phyloP scores from a whole-genome alignment of 2,797 vertebrate genomes.

The Distichodus sexfasciatus region DNA sequence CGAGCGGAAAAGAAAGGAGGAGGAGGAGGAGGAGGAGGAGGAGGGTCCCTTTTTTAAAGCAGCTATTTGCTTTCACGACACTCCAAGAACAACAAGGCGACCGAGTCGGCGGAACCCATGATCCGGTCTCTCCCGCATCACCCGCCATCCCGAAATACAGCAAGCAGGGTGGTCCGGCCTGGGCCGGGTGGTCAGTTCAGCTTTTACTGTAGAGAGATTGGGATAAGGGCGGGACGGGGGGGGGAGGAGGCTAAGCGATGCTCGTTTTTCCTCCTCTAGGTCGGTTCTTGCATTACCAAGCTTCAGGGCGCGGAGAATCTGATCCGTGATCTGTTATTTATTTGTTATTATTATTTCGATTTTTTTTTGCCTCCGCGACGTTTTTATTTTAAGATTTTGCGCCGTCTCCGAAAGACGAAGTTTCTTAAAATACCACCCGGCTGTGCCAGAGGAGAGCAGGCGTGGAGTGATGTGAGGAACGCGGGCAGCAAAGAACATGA shows the following conservation, averaged over 20 bases:
- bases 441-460: conserved; percentile 43
- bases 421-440: conserved; percentile 46
- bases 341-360: background rate
- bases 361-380: background rate
- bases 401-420: conserved; percentile 25
- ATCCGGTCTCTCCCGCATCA: background rate
- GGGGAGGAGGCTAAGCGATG: no score
- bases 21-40: no score
- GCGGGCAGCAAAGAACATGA: conserved; percentile 61
- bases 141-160: conserved; percentile 31
- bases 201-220: conserved; percentile 11
- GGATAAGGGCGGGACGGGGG: no score
- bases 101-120: conserved; percentile 80
- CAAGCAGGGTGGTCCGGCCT: conserved; percentile 89
- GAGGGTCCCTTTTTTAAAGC: conserved; percentile 85
- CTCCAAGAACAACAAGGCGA: conserved; percentile 95
- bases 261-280: no score
- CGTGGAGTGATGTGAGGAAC: conserved; percentile 54
- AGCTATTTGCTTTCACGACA: conserved; percentile 93
- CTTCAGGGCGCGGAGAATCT: no score
- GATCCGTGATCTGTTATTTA: conserved; percentile 21
- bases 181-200: no score
- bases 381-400: conserved; percentile 24
- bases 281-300: no score
- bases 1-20: no score